Conservation (phyloP, 2,888 invertebrate genomes). For the Drosophila cognata region DNA sequence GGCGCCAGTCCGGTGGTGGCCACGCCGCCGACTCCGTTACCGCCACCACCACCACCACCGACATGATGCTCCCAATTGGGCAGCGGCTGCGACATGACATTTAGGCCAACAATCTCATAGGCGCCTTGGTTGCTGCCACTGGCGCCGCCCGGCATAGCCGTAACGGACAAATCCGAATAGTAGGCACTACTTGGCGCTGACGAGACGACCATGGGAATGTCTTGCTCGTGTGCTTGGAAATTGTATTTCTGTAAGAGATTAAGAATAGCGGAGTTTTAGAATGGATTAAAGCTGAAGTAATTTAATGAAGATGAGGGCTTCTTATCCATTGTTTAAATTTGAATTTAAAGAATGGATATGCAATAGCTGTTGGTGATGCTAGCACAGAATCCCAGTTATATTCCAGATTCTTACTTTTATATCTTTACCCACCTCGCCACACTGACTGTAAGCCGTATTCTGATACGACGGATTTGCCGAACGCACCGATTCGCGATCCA, state of each 20-base stretch:
- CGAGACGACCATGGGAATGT: constrained; percentile 86
- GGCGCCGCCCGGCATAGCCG: constrained; percentile 84
- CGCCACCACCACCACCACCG: constrained; percentile 47
- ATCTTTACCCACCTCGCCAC: constrained; percentile 83
- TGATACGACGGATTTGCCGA: constrained; percentile 88
- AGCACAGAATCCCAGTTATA: not conserved
- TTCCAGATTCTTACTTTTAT: not conserved
- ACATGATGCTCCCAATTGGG: constrained; percentile 84
- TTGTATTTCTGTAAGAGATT: constrained; percentile 80
- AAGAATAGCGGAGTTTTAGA: not conserved
- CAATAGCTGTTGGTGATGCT: not conserved
- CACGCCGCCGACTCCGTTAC: constrained; percentile 40
- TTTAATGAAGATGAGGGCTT: not conserved
- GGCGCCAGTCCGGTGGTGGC: constrained; percentile 51
- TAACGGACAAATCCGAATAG: constrained; percentile 89
- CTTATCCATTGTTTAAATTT: not conserved
- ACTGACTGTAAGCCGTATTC: constrained; percentile 89
- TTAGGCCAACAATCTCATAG: constrained; percentile 87
- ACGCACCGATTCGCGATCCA: constrained; percentile 87
- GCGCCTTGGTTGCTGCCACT: constrained; percentile 86
- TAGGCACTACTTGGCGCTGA: constrained; percentile 91
- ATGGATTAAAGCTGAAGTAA: not conserved
- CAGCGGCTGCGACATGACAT: constrained; percentile 86
- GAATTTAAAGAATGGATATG: not conserved
- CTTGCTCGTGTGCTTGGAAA: constrained; percentile 85